These are phyloP conservation scores for Geodia barretti DNA, from an alignment of 37 sponge, comb jelly and placozoan genomes.

Conservation along the genomic window DNA sequence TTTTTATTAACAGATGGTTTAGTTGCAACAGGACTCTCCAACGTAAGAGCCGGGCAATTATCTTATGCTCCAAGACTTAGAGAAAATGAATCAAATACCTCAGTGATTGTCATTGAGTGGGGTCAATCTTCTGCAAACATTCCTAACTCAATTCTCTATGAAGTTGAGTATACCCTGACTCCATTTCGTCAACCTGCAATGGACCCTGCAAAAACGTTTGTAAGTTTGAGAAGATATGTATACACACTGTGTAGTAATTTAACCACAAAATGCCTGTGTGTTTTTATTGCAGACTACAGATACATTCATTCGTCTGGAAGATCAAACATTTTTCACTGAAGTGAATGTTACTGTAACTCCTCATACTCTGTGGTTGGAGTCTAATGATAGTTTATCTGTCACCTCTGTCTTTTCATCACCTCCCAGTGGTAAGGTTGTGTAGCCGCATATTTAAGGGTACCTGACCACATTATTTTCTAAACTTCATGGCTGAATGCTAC, in stretches of 20 bases:
- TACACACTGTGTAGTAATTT: too few species aligned
- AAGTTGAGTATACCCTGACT: slow-evolving; percentile 5
- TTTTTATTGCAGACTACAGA: not conserved
- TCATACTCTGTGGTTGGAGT: not conserved
- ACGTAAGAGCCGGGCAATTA: not conserved
- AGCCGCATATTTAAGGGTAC: too few species aligned
- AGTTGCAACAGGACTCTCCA: not conserved
- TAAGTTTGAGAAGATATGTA: too few species aligned
- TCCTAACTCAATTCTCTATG: slow-evolving; percentile 1
- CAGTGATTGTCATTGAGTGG: slow-evolving; percentile 26
- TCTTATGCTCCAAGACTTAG: not conserved
- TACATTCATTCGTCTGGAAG: not conserved
- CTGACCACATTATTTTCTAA: too few species aligned
- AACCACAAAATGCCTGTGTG: not conserved
- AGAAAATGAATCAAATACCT: not conserved
- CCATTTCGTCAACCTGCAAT: not conserved
- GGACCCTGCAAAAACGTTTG: not conserved
- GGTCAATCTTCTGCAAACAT: not conserved
- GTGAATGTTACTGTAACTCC: not conserved
- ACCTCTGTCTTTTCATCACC: not conserved
- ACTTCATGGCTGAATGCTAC: too few species aligned
- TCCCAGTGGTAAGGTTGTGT: not conserved
- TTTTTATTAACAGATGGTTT: not conserved
- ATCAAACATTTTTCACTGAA: not conserved
- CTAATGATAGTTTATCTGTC: not conserved